Percentiles rank a stretch among this genome's conserved stretches.
Evolutionary conservation across 1,140 invertebrate species (phyloP).

Genomic region (Lordiphosa collinella): DNA sequence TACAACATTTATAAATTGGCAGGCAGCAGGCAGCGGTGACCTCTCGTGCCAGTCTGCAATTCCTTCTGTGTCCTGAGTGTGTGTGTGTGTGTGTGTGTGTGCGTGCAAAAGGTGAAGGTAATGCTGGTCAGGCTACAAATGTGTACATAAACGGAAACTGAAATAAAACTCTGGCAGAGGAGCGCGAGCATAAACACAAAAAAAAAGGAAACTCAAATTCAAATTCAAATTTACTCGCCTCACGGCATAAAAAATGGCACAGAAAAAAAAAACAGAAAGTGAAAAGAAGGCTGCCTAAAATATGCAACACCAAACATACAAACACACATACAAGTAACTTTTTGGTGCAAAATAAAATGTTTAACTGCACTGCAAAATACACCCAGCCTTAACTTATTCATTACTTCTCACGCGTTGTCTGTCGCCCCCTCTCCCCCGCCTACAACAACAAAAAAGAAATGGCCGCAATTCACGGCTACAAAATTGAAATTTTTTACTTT

Average conservation of each 20-base stretch:
- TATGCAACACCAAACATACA: conserved; percentile 28
- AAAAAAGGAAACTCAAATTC: conserved; percentile 19
- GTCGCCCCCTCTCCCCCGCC: conserved; percentile 15
- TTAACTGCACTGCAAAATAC: conserved; percentile 39
- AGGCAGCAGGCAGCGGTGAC: conserved; percentile 40
- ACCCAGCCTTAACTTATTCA: conserved; percentile 59
- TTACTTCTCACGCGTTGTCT: conserved; percentile 55
- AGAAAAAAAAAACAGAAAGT: too few relatives aligned
- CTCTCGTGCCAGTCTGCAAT: conserved; percentile 50
- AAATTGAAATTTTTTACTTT: neutral
- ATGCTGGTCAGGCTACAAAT: conserved; percentile 59
- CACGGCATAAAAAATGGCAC: conserved; percentile 56
- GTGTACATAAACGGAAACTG: conserved; percentile 69
- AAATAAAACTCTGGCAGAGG: conserved; percentile 59
- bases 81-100: conserved; percentile 23
- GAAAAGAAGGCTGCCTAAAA: conserved; percentile 50
- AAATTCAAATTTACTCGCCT: conserved; percentile 54
- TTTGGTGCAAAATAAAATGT: conserved; percentile 35
- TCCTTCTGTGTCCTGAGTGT: conserved; percentile 9
- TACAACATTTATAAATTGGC: conserved; percentile 70
- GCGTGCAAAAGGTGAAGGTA: conserved; percentile 67
- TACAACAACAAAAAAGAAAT: neutral
- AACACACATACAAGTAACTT: conserved; percentile 1
- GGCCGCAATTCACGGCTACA: conserved; percentile 2
- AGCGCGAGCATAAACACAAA: conserved; percentile 19